Conservation (phyloP, 2,888 invertebrate species). For the Polydrusus pterygomalis region DNA sequence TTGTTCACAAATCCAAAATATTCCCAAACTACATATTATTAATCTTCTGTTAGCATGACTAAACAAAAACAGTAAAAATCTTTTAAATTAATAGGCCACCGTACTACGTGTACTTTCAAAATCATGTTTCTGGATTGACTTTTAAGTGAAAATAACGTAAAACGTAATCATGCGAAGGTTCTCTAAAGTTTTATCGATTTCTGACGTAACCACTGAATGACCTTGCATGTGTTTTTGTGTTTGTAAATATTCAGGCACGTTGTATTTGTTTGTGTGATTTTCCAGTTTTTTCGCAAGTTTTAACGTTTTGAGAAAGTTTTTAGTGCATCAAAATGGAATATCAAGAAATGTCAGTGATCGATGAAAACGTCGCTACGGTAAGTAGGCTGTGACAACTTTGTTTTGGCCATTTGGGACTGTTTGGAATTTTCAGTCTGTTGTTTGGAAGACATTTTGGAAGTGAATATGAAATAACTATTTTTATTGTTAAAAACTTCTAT, state of each 20-base stretch:
- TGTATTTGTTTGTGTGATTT: conserved; percentile 68
- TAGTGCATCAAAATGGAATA: conserved; percentile 75
- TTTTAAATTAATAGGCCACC: too few species aligned
- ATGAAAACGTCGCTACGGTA: conserved; percentile 78
- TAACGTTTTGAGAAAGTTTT: conserved; percentile 48
- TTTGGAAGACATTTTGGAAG: conserved; percentile 44
- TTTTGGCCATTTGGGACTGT: conserved; percentile 11
- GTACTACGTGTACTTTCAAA: too few species aligned
- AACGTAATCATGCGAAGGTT: background rate
- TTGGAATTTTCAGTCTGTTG: conserved; percentile 12
- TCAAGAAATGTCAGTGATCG: conserved; percentile 78
- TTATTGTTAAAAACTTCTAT: too few species aligned
- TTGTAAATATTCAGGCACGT: conserved; percentile 84
- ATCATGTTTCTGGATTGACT: too few species aligned
- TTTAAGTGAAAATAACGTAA: background rate
- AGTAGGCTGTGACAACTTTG: conserved; percentile 68
- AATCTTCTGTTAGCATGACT: too few species aligned
- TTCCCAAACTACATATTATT: too few species aligned
- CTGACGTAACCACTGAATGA: conserved; percentile 74
- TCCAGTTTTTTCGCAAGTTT: conserved; percentile 57
- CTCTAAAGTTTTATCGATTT: conserved; percentile 11
- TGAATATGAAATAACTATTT: background rate
- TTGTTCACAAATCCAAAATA: too few species aligned
- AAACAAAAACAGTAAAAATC: too few species aligned
- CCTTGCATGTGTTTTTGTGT: conserved; percentile 84